A percentile compares a stretch with the other conserved stretches of the same genome.
Evolutionary conservation across 2,888 invertebrate genomes (phyloP).

Genomic region (Tiliacea aurago): DNA sequence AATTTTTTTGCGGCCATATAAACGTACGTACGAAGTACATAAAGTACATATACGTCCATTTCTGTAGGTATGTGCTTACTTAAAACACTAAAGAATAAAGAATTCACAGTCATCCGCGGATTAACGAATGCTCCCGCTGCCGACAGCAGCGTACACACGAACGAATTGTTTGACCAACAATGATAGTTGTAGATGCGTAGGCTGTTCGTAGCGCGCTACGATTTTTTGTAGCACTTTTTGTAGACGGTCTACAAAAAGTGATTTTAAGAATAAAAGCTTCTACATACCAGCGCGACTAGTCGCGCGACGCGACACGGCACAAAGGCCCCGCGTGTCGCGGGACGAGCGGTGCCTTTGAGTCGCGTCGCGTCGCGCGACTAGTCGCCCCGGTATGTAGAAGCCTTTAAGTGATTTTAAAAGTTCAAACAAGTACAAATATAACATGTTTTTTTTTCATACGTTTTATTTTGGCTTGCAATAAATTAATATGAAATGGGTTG

Average conservation of each 20-base stretch:
- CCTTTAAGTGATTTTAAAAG: neutral
- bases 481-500: neutral
- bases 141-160: constrained; percentile 66
- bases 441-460: neutral
- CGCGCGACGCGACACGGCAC: too few relatives aligned
- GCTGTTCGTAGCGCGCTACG: constrained; percentile 39
- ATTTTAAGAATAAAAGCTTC: too few relatives aligned
- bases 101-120: constrained; percentile 75
- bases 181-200: constrained; percentile 5
- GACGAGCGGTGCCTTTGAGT: too few relatives aligned
- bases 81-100: constrained; percentile 70
- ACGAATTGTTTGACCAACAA: constrained; percentile 36
- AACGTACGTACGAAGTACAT: constrained; percentile 21
- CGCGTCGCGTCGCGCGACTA: too few relatives aligned
- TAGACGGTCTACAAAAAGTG: constrained; percentile 3
- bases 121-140: constrained; percentile 77
- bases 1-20: constrained; percentile 50
- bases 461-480: neutral
- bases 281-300: too few relatives aligned
- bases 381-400: too few relatives aligned
- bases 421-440: neutral
- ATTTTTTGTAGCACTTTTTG: constrained; percentile 45
- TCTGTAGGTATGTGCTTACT: constrained; percentile 49
- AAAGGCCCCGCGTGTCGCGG: too few relatives aligned
- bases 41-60: constrained; percentile 18